A percentile compares a stretch with the other conserved stretches of the same genome.
phyloP scores from a whole-genome alignment of 2,113 vertebrate genomes.

The Tilapia sparmanii region DNA sequence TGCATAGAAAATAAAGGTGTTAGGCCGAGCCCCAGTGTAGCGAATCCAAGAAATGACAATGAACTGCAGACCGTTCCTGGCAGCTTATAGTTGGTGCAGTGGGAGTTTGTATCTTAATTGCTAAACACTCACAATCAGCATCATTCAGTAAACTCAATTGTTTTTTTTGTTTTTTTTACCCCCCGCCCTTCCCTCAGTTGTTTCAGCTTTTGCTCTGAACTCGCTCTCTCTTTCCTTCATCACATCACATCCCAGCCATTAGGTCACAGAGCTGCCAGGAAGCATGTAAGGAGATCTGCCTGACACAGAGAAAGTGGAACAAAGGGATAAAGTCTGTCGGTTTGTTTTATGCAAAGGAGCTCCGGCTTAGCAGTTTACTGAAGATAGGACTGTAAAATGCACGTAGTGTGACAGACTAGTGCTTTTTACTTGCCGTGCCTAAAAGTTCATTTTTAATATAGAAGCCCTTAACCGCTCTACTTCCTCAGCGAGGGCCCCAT shows the following conservation, averaged over 20 bases:
- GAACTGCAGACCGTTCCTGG: neutral
- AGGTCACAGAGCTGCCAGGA: slow-evolving; percentile 53
- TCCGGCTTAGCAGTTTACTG: neutral
- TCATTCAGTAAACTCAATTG: neutral
- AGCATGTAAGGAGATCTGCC: slow-evolving; percentile 33
- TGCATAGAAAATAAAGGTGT: neutral
- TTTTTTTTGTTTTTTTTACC: neutral
- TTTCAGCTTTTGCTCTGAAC: slow-evolving; percentile 19
- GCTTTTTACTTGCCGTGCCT: neutral
- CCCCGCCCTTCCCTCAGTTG: neutral
- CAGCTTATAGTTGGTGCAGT: neutral
- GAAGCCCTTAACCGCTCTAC: neutral
- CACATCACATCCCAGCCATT: slow-evolving; percentile 36
- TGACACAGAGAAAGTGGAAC: slow-evolving; percentile 1
- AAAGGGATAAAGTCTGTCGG: neutral
- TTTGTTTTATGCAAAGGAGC: slow-evolving; percentile 2
- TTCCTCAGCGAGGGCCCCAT: neutral
- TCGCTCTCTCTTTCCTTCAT: slow-evolving; percentile 5
- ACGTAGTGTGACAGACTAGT: neutral
- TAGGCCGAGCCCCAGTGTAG: neutral
- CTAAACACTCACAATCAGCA: neutral
- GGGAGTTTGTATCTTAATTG: neutral
- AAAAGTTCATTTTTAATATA: neutral
- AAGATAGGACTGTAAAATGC: neutral
- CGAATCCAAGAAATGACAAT: neutral